Conservation (phyloP, 2,113 vertebrate genomes). For the Zosterops borbonicus region DNA sequence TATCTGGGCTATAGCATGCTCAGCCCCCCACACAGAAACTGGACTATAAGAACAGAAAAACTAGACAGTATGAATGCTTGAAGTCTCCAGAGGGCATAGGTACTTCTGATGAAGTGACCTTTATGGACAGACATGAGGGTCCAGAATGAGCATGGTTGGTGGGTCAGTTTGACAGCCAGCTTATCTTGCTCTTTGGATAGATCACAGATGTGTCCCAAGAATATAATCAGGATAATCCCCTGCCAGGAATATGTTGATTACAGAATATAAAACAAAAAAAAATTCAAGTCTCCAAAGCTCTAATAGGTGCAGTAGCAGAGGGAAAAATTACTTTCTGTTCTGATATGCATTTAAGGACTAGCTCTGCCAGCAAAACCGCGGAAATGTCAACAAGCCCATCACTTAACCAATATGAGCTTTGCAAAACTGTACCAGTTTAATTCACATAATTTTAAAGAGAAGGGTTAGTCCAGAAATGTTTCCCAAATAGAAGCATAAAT, state of each 20-base stretch:
- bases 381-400: background rate
- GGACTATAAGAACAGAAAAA: background rate
- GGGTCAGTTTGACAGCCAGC: background rate
- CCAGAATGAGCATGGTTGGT: background rate
- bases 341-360: background rate
- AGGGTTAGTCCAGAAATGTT: background rate
- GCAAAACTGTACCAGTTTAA: background rate
- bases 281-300: background rate
- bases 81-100: background rate
- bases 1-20: background rate
- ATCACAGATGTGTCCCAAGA: background rate
- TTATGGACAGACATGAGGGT: background rate
- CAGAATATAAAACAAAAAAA: background rate
- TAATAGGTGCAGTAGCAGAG: background rate
- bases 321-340: background rate
- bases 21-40: background rate
- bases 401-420: background rate
- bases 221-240: background rate
- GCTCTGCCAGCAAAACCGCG: background rate
- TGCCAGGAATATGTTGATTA: background rate
- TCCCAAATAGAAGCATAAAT: background rate
- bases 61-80: background rate
- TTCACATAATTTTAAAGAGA: background rate
- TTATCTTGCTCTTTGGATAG: background rate
- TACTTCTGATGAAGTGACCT: background rate